Base-by-base conservation (phyloP, 2,888 invertebrate genomes). In the Drosophila rubida region DNA sequence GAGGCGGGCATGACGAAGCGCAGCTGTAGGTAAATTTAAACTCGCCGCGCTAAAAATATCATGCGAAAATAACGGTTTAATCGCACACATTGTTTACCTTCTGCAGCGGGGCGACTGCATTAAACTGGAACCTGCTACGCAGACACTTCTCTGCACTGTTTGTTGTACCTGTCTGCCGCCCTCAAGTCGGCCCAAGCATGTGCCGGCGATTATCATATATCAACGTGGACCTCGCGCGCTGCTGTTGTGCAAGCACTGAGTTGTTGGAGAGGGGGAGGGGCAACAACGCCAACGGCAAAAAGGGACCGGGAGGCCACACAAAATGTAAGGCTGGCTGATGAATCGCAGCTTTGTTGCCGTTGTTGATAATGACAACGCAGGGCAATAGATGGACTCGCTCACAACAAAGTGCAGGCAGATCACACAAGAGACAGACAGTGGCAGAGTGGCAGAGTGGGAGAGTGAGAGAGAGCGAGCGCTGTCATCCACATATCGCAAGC, bases 121-220 rank as follows among this genome's bases (percentile, higher is more conserved):
- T 59, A 74, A 74, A 72, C 73, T 72, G 73, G 73, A 77, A 77
- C 41, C 77, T 41, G 65, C 42, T 16, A 35, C 14, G 14, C 30
- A 48, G 14, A 16, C 32, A 55, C 23, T 25, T 37, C 23, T 27
- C 23, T 27, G 27, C 11, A 19, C 25, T 16, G 11, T 14, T 9
- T 37, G 11, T 6, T 0, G 0, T 16, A 13, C 11, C 19, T 22
- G 8, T 13, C 1, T 13, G 0, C n/a, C 27, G 9, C 35, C 7
- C 49, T 4, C 5, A 32, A 50, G 22, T 32, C 44, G 13, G 39
- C 37, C 49, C 19, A 44, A 68, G 58, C 77, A 69, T 69, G 74
- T 68, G 66, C 77, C 70, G 58, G 51, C 62, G 66, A 80, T 80
- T 80, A 80, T 75, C 84, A 71, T 80, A 75, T 70, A 80, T 80